Evolutionary conservation across 1,140 invertebrate species (phyloP), one percentile per base, ranked within the genome.

Genomic region (Scaptomyza montana): DNA sequence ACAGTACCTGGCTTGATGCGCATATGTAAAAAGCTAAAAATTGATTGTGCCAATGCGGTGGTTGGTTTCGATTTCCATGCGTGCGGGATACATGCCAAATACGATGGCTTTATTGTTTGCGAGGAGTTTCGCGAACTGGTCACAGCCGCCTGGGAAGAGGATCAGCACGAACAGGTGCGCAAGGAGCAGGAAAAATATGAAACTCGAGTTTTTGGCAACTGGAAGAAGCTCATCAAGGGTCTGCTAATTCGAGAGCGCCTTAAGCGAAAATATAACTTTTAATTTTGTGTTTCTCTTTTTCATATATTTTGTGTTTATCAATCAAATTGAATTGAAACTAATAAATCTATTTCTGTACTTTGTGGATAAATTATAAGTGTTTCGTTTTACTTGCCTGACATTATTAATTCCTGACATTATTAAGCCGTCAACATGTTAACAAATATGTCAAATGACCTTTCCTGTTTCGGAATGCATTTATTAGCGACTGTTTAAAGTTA

Each of bases 21-120:
- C 76, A 93, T 99, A 30, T 98, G 98, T 0, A 95, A 95, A 81
- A 99, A 98, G 92, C 92, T 99, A 36, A 94, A 96, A 39, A 97
- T 99, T 63, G 98, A 99, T 92, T 99, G 98, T 92, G 98, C 97
- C 0, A 95, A 97, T 10, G 99, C 99, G 0, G 96, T 99, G 79
- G 94, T 97, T 47, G 99, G 99, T 7, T 99, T 99, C 93, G 98
- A 99, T 92, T 97, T 96, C 91, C 96, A 97, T 85, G 93, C 95
- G 51, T 96, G 97, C 73, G 95, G 95, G 75, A 95, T 95, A 61
- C 95, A 98, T 92, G 98, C 98, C 5, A 94, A 97, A 67, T 95
- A 93, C 49, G 98, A 99, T 92, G 98, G 98, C 2, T 99, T 96
- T 91, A 94, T 99, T 3, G 97, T 99, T 3, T 99, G 98, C 92